phyloP scores from a whole-genome alignment of 2,113 vertebrate genomes.

The Caloenas nicobarica region DNA sequence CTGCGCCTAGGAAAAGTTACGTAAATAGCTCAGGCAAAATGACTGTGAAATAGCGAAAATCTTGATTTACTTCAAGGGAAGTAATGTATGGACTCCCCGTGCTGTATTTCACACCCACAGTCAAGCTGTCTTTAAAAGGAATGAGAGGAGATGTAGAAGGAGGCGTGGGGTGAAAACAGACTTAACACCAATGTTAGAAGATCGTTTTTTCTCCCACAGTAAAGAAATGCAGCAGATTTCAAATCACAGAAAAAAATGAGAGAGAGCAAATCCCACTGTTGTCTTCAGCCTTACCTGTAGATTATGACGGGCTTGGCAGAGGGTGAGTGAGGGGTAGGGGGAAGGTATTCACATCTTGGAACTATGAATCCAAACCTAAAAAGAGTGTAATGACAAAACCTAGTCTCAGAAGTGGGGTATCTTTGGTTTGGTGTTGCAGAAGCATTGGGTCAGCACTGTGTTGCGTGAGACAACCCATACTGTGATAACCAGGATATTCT shows the following conservation, averaged over 20 bases:
- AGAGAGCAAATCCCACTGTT: background rate
- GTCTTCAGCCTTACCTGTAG: background rate
- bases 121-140: slow-evolving; percentile 8
- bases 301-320: background rate
- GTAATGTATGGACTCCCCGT: background rate
- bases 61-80: slow-evolving; percentile 17
- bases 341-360: background rate
- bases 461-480: background rate
- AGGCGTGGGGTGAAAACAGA: background rate
- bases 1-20: background rate
- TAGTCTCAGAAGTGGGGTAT: background rate
- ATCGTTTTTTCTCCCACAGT: background rate
- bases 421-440: background rate
- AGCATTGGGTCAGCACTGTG: rapidly evolving
- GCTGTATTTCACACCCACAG: slow-evolving; percentile 4
- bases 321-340: background rate
- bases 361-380: background rate
- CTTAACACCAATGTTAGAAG: background rate
- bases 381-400: background rate
- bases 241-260: background rate
- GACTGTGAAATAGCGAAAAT: background rate
- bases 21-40: background rate
- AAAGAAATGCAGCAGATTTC: slow-evolving; percentile 1
- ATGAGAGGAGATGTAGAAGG: background rate
- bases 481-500: background rate